Percentiles rank a stretch among this genome's conserved stretches.
These are phyloP conservation scores for Blennius ocellaris DNA, from an alignment of 2,113 vertebrate species.

Conservation along the genomic window DNA sequence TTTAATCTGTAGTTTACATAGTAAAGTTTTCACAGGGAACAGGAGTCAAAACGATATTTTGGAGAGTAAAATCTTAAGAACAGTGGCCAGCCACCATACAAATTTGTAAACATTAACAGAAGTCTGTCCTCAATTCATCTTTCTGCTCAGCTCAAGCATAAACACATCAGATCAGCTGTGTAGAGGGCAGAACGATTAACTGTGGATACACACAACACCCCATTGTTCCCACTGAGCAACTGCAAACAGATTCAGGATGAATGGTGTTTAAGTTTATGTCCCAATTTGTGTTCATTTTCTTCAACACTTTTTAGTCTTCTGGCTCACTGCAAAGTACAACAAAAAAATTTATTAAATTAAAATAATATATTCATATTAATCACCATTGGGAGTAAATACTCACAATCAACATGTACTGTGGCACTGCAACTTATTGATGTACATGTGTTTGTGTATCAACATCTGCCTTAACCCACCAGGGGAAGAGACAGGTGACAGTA, in stretches of 20 bases:
- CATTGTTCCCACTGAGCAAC: slow-evolving; percentile 60
- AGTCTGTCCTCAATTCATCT: slow-evolving; percentile 49
- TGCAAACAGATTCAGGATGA: slow-evolving; percentile 21
- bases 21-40: not conserved
- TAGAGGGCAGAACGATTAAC: slow-evolving; percentile 67
- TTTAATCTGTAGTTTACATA: too few relatives aligned
- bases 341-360: too few relatives aligned
- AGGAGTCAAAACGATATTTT: not conserved
- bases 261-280: too few relatives aligned
- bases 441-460: not conserved
- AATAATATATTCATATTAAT: not conserved
- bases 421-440: not conserved
- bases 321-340: too few relatives aligned
- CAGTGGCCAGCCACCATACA: too few relatives aligned
- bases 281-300: too few relatives aligned
- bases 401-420: not conserved
- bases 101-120: slow-evolving; percentile 7
- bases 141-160: slow-evolving; percentile 53
- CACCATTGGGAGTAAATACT: not conserved
- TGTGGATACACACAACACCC: slow-evolving; percentile 57
- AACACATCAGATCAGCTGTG: slow-evolving; percentile 62
- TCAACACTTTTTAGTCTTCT: too few relatives aligned
- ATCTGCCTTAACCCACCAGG: not conserved
- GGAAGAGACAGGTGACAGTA: not conserved
- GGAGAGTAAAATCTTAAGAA: not conserved